A percentile compares a stretch with the other conserved stretches of the same genome.
phyloP scores from a whole-genome alignment of 2,888 invertebrate species.

The Proisotoma minuta region DNA sequence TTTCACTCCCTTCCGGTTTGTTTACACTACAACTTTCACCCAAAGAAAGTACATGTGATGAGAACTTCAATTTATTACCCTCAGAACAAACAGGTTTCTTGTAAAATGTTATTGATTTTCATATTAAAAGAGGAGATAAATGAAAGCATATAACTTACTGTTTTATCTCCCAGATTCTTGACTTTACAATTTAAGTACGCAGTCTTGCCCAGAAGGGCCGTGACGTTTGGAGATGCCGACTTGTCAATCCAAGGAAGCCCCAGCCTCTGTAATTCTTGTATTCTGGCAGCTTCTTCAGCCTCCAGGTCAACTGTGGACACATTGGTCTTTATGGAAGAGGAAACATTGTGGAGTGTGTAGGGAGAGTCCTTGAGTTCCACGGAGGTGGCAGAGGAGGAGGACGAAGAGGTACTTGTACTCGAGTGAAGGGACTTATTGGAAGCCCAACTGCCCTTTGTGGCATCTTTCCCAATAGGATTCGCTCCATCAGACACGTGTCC shows the following conservation, averaged over 20 bases:
- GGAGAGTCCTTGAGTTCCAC: neutral
- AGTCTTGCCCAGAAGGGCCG: conserved; percentile 80
- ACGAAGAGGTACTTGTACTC: conserved; percentile 7
- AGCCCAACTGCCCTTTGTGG: neutral
- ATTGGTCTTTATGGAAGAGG: neutral
- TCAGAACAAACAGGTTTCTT: too few species aligned
- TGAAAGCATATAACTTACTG: conserved; percentile 60
- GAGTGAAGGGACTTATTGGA: neutral
- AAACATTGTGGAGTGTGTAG: neutral
- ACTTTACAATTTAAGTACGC: conserved; percentile 84
- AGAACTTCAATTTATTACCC: too few species aligned
- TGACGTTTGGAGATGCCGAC: conserved; percentile 66
- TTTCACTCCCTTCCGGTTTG: too few species aligned
- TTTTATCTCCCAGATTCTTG: conserved; percentile 84
- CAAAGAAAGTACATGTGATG: too few species aligned
- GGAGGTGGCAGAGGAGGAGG: conserved; percentile 12
- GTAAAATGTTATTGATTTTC: neutral
- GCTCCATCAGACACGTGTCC: conserved; percentile 43
- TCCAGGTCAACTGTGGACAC: neutral
- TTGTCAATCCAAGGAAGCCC: conserved; percentile 54
- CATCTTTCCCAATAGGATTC: conserved; percentile 4
- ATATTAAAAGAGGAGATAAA: conserved; percentile 3
- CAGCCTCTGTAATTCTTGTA: neutral
- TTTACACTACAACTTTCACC: neutral
- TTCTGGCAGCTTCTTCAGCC: neutral